Conservation (phyloP, 2,888 invertebrate genomes). For the Tridacna crocea region DNA sequence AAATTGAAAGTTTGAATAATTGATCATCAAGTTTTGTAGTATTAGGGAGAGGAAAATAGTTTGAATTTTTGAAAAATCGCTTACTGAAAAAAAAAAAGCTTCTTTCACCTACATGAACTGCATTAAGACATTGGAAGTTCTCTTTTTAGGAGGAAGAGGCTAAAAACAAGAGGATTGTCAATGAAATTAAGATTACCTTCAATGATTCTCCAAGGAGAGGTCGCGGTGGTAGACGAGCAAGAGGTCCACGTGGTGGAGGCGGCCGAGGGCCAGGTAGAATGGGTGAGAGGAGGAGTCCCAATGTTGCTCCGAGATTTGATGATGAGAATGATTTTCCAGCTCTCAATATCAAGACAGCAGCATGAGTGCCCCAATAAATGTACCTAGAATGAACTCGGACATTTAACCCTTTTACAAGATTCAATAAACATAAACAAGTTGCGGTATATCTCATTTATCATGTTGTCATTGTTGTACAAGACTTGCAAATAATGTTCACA, state of each 20-base stretch:
- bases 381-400: slow-evolving; percentile 9
- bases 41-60: too few relatives aligned
- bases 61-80: too few relatives aligned
- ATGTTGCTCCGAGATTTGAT: slow-evolving; percentile 92
- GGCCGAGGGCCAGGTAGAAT: slow-evolving; percentile 74
- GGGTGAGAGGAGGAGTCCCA: slow-evolving; percentile 76
- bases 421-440: slow-evolving; percentile 13
- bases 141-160: slow-evolving; percentile 73
- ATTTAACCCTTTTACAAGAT: slow-evolving; percentile 20
- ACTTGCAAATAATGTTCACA: not conserved
- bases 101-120: too few relatives aligned
- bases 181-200: slow-evolving; percentile 83
- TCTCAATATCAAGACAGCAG: slow-evolving; percentile 87
- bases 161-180: slow-evolving; percentile 75
- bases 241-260: slow-evolving; percentile 76
- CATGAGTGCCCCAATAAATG: slow-evolving; percentile 58
- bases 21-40: too few relatives aligned
- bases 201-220: slow-evolving; percentile 80
- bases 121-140: not conserved
- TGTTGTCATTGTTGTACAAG: slow-evolving; percentile 8
- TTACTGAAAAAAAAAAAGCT: too few relatives aligned
- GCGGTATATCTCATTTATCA: slow-evolving; percentile 25
- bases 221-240: slow-evolving; percentile 78
- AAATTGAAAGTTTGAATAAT: too few relatives aligned
- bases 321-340: slow-evolving; percentile 98